These are phyloP conservation scores for Chloropsis cyanopogon DNA, from an alignment of 2,113 vertebrate genomes.

Conservation along the genomic window DNA sequence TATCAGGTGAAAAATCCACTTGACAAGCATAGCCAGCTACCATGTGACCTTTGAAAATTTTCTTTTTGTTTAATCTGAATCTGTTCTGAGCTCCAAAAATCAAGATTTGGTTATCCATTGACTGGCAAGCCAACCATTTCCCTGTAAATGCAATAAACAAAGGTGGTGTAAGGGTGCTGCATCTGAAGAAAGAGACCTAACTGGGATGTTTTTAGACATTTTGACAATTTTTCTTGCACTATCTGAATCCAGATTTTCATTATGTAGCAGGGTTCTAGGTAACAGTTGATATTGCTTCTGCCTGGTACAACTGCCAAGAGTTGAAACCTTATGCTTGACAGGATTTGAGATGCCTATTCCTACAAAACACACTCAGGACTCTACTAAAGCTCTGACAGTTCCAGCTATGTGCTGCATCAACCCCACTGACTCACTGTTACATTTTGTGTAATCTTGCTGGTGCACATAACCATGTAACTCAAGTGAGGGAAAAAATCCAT, in stretches of 20 bases:
- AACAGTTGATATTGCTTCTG: neutral
- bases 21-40: slow-evolving; percentile 98
- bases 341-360: neutral
- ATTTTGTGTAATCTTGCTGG: neutral
- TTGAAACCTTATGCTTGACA: neutral
- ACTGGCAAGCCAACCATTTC: slow-evolving; percentile 98
- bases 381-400: neutral
- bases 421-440: neutral
- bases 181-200: neutral
- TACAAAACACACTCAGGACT: neutral
- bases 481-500: neutral
- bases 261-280: neutral
- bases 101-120: slow-evolving; percentile 99
- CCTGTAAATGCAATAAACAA: slow-evolving; percentile 69
- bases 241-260: neutral
- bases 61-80: slow-evolving; percentile 98
- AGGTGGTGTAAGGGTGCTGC: neutral
- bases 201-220: neutral
- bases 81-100: slow-evolving; percentile 98
- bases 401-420: neutral
- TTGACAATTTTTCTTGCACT: neutral
- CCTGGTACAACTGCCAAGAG: neutral
- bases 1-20: slow-evolving; percentile 98
- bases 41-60: slow-evolving; percentile 99
- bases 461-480: neutral